phyloP scores from a whole-genome alignment of 2,113 vertebrate genomes.

The Garra rufa region DNA sequence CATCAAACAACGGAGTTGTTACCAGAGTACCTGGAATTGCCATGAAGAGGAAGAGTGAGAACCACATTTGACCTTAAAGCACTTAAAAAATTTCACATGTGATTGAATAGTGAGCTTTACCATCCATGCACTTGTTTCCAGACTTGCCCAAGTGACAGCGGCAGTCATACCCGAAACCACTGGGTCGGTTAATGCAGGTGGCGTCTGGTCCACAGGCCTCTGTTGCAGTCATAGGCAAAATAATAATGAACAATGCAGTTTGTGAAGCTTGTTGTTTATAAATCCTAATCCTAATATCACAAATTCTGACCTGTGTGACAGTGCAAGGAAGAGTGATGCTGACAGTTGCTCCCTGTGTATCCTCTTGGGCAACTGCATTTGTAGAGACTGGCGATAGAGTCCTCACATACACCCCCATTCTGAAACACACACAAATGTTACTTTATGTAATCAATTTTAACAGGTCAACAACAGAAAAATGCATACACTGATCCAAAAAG shows the following conservation, averaged over 20 bases:
- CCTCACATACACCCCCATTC: constrained; percentile 86
- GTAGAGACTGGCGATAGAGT: constrained; percentile 87
- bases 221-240: constrained; percentile 63
- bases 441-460: not conserved
- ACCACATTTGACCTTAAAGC: not conserved
- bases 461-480: not conserved
- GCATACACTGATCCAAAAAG: not conserved
- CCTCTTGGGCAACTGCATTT: constrained; percentile 84
- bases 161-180: constrained; percentile 85
- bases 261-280: not conserved
- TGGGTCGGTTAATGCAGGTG: constrained; percentile 85
- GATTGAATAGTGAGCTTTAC: constrained; percentile 70
- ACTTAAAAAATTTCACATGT: not conserved
- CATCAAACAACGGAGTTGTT: constrained; percentile 84
- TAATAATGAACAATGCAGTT: not conserved
- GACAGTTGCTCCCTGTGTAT: constrained; percentile 95
- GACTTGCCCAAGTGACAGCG: constrained; percentile 93
- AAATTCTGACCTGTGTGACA: constrained; percentile 86
- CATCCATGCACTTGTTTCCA: constrained; percentile 89
- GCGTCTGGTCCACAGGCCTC: constrained; percentile 93
- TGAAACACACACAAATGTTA: constrained; percentile 60
- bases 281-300: not conserved
- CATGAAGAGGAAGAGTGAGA: not conserved
- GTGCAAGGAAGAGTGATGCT: constrained; percentile 87
- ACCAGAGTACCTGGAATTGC: constrained; percentile 82